Base-by-base conservation (phyloP, 2,113 vertebrate species). In the Heteronetta atricapilla region DNA sequence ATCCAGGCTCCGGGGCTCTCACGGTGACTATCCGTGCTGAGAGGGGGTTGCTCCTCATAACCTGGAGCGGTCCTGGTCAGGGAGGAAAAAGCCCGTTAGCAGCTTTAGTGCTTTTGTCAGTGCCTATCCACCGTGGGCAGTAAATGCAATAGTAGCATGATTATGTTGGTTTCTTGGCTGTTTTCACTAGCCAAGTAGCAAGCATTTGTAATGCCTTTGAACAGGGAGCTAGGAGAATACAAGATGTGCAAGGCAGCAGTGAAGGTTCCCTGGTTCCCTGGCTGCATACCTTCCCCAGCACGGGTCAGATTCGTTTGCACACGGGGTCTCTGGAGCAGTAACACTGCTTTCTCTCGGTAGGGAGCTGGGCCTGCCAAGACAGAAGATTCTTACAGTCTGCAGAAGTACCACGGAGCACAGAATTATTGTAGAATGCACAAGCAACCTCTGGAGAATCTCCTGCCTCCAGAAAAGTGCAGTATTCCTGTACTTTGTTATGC, bases 331-430 rank as follows among this genome's bases (percentile, higher is more conserved):
- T 62, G 92, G 74, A 62, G 85, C 70, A 42, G 62, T 2, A 53
- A 38, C 6, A 48, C 70, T 86, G 67, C 69, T 80, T 25, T 77
- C 96, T 38, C 33, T 58, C 28, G 66, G 46, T 1, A 48, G 52
- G 67, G 82, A 82, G 68, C 77, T 85, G 77, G 67, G 78, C 82
- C 97, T 96, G 88, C 55, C 73, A 48, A 77, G 63, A 78, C 31
- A 95, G 3, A 40, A 34, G 34, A 62, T 2, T 10, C 11, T 46
- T 26, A 46, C 0, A 4, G 22, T 5, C 44, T 68, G 26, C 33
- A 74, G 11, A 28, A 56, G 23, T 8, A 44, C 22, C 33, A 18
- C 44, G 21, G 60, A 2, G 3, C 38, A 28, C 2, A 68, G 42
- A 82, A 67, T 36, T 31, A 16, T 53, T 21, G 23, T 5, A 42